These are phyloP conservation scores for Ahaetulla prasina DNA, from an alignment of 2,113 vertebrate genomes.

Conservation along the genomic window DNA sequence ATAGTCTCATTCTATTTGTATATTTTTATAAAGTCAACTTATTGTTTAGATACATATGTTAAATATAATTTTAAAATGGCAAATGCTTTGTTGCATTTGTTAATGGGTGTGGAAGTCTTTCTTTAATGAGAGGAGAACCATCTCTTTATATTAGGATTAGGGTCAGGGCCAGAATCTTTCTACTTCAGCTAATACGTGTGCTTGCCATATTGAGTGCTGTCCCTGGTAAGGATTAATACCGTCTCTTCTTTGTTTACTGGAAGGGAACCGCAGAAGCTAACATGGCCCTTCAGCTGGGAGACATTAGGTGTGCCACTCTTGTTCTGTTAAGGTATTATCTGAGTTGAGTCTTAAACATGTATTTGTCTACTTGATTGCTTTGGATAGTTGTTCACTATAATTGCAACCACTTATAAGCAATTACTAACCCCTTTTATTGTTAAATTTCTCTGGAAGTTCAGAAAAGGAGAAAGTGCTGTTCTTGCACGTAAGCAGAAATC, in stretches of 20 bases:
- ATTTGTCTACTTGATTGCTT: neutral
- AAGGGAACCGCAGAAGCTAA: neutral
- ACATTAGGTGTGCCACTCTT: neutral
- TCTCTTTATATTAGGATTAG: neutral
- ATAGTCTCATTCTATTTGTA: no score
- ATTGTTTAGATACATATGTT: neutral
- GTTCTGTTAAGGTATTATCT: neutral
- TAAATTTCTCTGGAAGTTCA: neutral
- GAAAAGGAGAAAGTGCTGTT: neutral
- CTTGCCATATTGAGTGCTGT: neutral
- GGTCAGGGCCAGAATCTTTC: neutral
- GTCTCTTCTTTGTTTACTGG: neutral
- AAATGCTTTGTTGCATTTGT: neutral
- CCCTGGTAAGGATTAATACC: neutral
- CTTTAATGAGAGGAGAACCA: neutral
- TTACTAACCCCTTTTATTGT: neutral
- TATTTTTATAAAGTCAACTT: no score
- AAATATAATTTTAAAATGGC: neutral
- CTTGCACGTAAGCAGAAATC: neutral
- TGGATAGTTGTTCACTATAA: neutral
- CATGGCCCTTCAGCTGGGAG: neutral
- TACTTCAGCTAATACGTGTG: neutral
- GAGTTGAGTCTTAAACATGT: neutral
- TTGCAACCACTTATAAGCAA: neutral
- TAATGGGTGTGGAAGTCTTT: neutral